Conservation (phyloP, 2,797 vertebrate species). For the Galaxias olidus region DNA sequence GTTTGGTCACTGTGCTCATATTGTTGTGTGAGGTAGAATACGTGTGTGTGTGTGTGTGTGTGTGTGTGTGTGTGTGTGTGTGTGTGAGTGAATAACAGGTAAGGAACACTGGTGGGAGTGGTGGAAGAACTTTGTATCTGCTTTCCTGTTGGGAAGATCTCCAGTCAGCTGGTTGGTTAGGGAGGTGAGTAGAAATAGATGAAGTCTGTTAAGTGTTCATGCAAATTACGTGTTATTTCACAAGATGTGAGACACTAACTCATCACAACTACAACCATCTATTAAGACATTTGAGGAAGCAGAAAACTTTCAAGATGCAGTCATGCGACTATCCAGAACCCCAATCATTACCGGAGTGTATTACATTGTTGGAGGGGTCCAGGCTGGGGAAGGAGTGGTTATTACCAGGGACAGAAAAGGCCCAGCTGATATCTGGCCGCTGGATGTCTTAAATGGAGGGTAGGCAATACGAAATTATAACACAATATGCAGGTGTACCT, state of each 20-base stretch:
- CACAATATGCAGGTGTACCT: too few species aligned
- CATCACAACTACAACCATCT: not conserved
- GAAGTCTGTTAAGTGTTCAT: not conserved
- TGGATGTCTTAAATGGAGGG: slow-evolving; percentile 81
- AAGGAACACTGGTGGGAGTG: slow-evolving; percentile 87
- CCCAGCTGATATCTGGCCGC: slow-evolving; percentile 88
- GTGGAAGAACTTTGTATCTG: slow-evolving; percentile 89
- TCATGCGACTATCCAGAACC: slow-evolving; percentile 77
- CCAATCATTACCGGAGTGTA: slow-evolving; percentile 91
- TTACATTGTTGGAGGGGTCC: slow-evolving; percentile 85
- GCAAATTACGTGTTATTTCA: not conserved
- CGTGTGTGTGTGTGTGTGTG: not conserved
- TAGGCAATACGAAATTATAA: slow-evolving; percentile 57
- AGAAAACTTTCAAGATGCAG: slow-evolving; percentile 82
- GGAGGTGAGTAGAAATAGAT: slow-evolving; percentile 77
- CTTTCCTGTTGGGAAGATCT: slow-evolving; percentile 74
- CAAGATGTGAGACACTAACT: not conserved
- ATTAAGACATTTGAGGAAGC: slow-evolving; percentile 84
- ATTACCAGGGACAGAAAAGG: slow-evolving; percentile 86
- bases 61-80: not conserved
- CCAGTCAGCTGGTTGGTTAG: slow-evolving; percentile 91
- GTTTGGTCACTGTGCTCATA: too few species aligned
- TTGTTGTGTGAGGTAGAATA: slow-evolving; percentile 5
- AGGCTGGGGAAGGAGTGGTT: slow-evolving; percentile 80
- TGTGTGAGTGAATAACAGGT: slow-evolving; percentile 62